These are phyloP conservation scores for Argyrosomus regius DNA, from an alignment of 2,797 vertebrate genomes.

Conservation along the genomic window DNA sequence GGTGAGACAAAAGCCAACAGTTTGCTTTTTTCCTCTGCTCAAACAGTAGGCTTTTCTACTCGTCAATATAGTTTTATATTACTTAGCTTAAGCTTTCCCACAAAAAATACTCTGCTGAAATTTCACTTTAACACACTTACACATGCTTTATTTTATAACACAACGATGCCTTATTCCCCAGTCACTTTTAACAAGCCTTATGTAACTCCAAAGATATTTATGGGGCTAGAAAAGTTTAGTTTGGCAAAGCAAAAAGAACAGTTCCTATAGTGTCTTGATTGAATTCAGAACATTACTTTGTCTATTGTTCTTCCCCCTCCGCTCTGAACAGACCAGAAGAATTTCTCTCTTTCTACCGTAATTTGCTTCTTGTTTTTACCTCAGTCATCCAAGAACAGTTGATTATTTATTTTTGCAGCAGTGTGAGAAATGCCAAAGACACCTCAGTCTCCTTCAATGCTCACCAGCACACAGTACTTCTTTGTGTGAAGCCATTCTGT, in stretches of 20 bases:
- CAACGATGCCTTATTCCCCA: conserved; percentile 8
- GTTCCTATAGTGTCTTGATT: conserved; percentile 39
- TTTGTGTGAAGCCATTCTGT: conserved; percentile 65
- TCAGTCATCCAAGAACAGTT: conserved; percentile 44
- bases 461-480: conserved; percentile 57
- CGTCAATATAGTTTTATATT: conserved; percentile 29
- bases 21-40: conserved; percentile 12
- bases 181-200: conserved; percentile 37
- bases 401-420: conserved; percentile 67
- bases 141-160: background rate
- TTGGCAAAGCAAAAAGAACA: conserved; percentile 48
- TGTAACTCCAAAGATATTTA: conserved; percentile 54
- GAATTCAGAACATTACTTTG: conserved; percentile 57
- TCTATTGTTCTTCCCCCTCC: conserved; percentile 47
- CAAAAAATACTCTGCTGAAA: background rate
- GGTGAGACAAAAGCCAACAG: conserved; percentile 54
- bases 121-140: conserved; percentile 18
- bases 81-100: background rate
- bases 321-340: conserved; percentile 9
- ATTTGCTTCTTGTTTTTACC: conserved; percentile 32
- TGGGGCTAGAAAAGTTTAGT: conserved; percentile 24
- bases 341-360: conserved; percentile 5
- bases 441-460: conserved; percentile 48
- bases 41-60: conserved; percentile 43
- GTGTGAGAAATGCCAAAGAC: conserved; percentile 61